Evolutionary conservation across 2,797 vertebrate species (phyloP), one percentile per base, ranked within the genome.

Genomic region (Mustela erminea): DNA sequence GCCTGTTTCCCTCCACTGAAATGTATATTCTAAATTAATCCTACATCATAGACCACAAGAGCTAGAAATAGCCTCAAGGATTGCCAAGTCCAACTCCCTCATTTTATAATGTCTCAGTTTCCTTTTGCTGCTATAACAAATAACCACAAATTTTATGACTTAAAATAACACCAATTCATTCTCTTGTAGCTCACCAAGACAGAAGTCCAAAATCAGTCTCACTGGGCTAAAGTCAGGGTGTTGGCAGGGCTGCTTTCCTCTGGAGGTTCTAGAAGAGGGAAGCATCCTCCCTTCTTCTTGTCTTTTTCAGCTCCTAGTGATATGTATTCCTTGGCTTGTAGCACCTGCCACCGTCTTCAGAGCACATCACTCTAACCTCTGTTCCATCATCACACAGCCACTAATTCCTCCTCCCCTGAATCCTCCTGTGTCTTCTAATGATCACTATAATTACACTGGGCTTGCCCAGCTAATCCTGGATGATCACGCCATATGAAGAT

Each of bases 91-190:
- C 41, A 92, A 62, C 43, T 56, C 21, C 29, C 23, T 92, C 43
- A 93, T 89, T 90, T 85, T 89, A 93, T 38, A 84, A 35, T 72
- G 29, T 90, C 38, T 93, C 68, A 41, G 6, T 77, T 85, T 78
- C 46, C 14, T 80, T 25, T 70, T 78, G 27, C 27, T 80, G 35
- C 17, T 90, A 5, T 85, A 35, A 60, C 49, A 96, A 83, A 92
- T 87, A 56, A 84, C 21, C 23, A 56, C 77, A 75, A 49, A 49
- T 32, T 56, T 32, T 35, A 38, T 90, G 70, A 23, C 87, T 83
- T 90, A 60, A 90, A 68, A 72, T 60, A 85, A 77, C 21, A 35
- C 7, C 75, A 18, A 58, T 35, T 38, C 77, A 41, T 60, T 95
- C 18, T 70, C 60, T 82, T 82, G 23, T 0, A 82, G 46, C 41